Percentiles rank a stretch among this genome's conserved stretches.
phyloP scores from a whole-genome alignment of 2,113 vertebrate species.

The Ibidorhyncha struthersii region DNA sequence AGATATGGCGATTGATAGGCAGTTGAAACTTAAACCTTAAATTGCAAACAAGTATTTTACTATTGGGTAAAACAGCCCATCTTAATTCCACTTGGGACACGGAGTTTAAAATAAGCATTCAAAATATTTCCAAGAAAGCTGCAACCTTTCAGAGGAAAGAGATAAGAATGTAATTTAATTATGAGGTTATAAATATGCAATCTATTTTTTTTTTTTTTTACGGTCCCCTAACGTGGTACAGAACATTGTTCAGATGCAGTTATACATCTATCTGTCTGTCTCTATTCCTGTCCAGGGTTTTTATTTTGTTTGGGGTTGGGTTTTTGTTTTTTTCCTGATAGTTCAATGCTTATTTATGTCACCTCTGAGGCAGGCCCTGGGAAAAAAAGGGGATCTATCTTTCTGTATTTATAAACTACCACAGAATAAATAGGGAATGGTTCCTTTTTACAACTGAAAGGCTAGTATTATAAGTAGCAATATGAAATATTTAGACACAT shows the following conservation, averaged over 20 bases:
- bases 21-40: constrained; percentile 21
- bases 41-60: background rate
- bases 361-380: background rate
- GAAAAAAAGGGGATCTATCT: constrained; percentile 6
- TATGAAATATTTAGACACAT: constrained; percentile 46
- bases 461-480: constrained; percentile 23
- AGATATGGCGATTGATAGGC: background rate
- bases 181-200: constrained; percentile 30
- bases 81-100: background rate
- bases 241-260: background rate
- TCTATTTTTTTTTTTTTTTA: background rate
- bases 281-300: background rate
- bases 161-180: constrained; percentile 54
- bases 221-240: background rate
- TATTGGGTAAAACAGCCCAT: constrained; percentile 6
- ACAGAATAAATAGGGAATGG: constrained; percentile 22
- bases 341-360: constrained; percentile 11
- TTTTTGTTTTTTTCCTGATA: background rate
- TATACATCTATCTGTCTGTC: background rate
- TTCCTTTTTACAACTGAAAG: constrained; percentile 21
- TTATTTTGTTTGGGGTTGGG: background rate
- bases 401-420: constrained; percentile 37
- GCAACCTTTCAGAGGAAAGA: constrained; percentile 30
- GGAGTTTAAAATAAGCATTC: constrained; percentile 29
- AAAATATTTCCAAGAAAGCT: constrained; percentile 53